Evolutionary conservation across 2,113 vertebrate species (phyloP).

Genomic region (Pipra filicauda): DNA sequence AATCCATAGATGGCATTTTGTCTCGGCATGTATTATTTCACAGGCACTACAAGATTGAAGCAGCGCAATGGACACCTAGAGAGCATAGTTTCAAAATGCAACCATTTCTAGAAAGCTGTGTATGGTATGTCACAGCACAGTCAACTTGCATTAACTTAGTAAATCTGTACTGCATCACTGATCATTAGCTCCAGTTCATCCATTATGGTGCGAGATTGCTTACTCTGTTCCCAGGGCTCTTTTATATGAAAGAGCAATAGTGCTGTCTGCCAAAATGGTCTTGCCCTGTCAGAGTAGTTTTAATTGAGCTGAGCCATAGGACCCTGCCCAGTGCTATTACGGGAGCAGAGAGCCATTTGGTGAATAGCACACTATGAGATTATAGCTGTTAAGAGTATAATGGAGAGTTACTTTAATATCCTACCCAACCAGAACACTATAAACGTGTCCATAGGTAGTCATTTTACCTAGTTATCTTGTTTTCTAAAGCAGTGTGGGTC

Average conservation of each 20-base stretch:
- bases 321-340: background rate
- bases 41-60: background rate
- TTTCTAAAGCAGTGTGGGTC: background rate
- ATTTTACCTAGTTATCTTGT: slow-evolving; percentile 12
- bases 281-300: slow-evolving; percentile 54
- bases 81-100: background rate
- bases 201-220: slow-evolving; percentile 38
- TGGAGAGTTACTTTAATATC: slow-evolving; percentile 47
- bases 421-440: slow-evolving; percentile 1
- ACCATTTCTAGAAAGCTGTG: slow-evolving; percentile 31
- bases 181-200: slow-evolving; percentile 58
- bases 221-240: slow-evolving; percentile 48
- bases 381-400: slow-evolving; percentile 41
- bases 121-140: slow-evolving; percentile 17
- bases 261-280: slow-evolving; percentile 40
- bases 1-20: background rate
- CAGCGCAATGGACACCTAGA: background rate
- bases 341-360: background rate
- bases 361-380: slow-evolving; percentile 5
- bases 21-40: background rate
- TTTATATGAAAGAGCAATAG: slow-evolving; percentile 54
- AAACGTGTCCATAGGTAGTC: background rate
- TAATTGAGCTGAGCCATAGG: slow-evolving; percentile 64
- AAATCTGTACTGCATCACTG: slow-evolving; percentile 50
- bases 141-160: slow-evolving; percentile 31